Conservation (phyloP, 2,113 vertebrate species). For the Gobio gobio region DNA sequence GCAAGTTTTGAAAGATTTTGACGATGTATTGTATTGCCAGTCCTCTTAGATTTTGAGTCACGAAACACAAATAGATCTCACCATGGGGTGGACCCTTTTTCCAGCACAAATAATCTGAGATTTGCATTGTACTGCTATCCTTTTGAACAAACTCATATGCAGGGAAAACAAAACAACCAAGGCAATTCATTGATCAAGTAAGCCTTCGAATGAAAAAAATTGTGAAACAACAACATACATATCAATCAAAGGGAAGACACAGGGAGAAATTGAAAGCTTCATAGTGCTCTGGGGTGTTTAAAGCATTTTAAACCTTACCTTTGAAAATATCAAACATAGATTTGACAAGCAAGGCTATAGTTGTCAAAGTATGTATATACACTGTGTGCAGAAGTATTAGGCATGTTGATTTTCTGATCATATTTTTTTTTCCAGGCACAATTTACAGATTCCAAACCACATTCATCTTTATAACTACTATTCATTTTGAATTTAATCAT, state of each 20-base stretch:
- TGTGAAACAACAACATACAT: not conserved
- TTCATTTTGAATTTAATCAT: too few species aligned
- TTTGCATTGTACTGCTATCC: constrained; percentile 8
- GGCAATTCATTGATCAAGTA: not conserved
- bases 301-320: constrained; percentile 3
- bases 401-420: too few species aligned
- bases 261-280: constrained; percentile 5
- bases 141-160: not conserved
- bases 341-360: constrained; percentile 16
- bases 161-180: not conserved
- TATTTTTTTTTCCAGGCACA: too few species aligned
- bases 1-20: not conserved
- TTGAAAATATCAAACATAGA: constrained; percentile 5
- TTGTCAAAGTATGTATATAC: too few species aligned
- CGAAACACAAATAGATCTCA: not conserved
- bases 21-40: not conserved
- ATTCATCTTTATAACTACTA: too few species aligned
- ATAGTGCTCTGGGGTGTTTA: not conserved
- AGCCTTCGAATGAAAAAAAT: not conserved
- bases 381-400: too few species aligned
- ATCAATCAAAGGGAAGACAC: not conserved
- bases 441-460: too few species aligned
- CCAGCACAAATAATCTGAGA: constrained; percentile 8
- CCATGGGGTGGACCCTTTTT: not conserved
- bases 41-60: not conserved